Conservation (phyloP, 2,797 vertebrate species). For the Prunella strophiata region DNA sequence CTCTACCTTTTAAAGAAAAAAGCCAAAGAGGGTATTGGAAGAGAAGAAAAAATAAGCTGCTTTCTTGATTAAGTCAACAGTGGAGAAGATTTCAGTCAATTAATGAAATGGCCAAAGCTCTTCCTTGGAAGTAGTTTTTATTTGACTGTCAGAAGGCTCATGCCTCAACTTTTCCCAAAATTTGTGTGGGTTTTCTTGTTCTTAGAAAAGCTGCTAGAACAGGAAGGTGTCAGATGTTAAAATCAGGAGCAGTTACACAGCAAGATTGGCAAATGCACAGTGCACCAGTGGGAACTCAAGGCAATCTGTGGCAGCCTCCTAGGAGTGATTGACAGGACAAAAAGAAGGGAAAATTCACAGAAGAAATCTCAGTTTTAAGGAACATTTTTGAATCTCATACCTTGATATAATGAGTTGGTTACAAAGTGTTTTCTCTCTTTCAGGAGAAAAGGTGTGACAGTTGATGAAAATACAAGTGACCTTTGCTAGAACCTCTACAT, state of each 20-base stretch:
- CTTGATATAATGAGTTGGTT: background rate
- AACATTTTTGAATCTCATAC: background rate
- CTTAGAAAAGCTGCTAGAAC: background rate
- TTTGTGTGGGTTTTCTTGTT: background rate
- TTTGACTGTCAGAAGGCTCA: background rate
- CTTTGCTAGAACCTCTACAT: background rate
- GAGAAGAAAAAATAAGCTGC: background rate
- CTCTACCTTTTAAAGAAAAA: background rate
- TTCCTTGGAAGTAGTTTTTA: background rate
- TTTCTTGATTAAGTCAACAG: background rate
- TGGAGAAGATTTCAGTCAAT: background rate
- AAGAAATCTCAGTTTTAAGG: background rate
- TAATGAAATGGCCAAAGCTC: background rate
- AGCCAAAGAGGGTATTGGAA: accelerated
- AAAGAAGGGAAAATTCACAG: background rate
- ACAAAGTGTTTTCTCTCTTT: background rate
- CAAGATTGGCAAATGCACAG: background rate
- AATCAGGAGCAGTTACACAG: background rate
- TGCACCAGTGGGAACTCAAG: background rate
- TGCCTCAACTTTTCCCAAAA: background rate
- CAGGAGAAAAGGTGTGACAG: background rate
- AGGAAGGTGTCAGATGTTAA: background rate
- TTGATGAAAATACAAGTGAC: background rate
- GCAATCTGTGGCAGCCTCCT: background rate
- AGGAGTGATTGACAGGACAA: background rate